Evolutionary conservation across 2,113 vertebrate genomes (phyloP).

Genomic region (Nettapus auritus): DNA sequence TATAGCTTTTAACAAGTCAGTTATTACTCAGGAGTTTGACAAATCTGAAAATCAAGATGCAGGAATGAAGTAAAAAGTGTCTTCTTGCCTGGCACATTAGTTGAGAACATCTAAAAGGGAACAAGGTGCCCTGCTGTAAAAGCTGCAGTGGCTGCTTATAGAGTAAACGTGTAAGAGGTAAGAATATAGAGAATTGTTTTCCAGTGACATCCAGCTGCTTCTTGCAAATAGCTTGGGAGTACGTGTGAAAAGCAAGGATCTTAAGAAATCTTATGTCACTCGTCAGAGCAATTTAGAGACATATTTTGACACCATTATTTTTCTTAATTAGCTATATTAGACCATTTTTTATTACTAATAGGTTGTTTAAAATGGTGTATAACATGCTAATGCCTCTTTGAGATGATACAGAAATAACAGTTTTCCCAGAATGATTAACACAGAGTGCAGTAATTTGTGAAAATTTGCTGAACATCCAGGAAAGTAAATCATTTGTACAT

Average conservation of each 20-base stretch:
- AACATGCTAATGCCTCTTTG: not conserved
- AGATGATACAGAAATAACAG: not conserved
- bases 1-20: not conserved
- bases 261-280: not conserved
- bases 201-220: not conserved
- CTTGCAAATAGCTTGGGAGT: not conserved
- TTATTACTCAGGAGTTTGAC: not conserved
- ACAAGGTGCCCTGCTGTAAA: not conserved
- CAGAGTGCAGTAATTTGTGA: not conserved
- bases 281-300: not conserved
- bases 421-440: not conserved
- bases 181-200: not conserved
- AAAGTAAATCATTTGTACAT: not conserved
- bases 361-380: not conserved
- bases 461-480: not conserved
- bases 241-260: not conserved
- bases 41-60: not conserved
- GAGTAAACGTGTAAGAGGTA: not conserved
- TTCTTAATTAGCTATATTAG: not conserved
- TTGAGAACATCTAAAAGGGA: not conserved
- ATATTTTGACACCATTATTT: not conserved
- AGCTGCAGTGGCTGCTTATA: not conserved
- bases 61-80: not conserved
- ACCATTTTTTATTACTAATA: not conserved
- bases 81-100: not conserved